Conservation (phyloP, 2,797 vertebrate species). For the Pantherophis alleghaniensis region DNA sequence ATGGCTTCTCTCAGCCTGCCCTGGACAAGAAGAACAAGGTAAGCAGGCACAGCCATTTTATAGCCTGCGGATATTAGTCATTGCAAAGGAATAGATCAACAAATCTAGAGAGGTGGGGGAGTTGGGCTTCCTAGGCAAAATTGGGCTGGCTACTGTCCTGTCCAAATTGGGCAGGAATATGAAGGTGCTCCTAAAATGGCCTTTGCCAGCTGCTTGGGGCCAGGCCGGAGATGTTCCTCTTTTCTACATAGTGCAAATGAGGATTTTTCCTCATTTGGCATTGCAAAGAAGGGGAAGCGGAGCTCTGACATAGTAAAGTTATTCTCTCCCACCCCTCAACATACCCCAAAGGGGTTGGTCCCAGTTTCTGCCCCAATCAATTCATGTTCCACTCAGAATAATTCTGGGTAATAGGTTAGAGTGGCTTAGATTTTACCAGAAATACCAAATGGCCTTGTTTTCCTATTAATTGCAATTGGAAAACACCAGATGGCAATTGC, state of each 20-base stretch:
- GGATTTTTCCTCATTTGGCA: neutral
- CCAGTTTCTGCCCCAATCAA: neutral
- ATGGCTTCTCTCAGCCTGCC: neutral
- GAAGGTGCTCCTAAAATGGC: neutral
- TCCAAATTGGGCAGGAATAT: neutral
- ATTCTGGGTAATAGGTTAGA: neutral
- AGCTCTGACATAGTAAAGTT: neutral
- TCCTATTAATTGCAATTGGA: neutral
- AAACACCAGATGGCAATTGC: neutral
- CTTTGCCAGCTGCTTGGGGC: neutral
- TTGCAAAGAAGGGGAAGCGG: neutral
- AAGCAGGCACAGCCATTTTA: neutral
- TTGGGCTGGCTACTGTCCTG: neutral
- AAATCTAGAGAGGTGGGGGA: neutral
- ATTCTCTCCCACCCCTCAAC: neutral
- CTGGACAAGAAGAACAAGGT: neutral
- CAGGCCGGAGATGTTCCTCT: neutral
- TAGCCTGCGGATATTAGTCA: neutral
- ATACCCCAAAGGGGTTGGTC: neutral
- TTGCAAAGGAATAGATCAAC: neutral
- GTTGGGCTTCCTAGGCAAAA: neutral
- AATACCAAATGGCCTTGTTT: neutral
- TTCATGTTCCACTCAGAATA: neutral
- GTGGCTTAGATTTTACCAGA: neutral
- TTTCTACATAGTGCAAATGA: neutral